Percentiles rank a stretch among this genome's conserved stretches.
Evolutionary conservation across 53 echinoderm and acorn worm genomes (phyloP).

Genomic region (Temnopleurus reevesii): DNA sequence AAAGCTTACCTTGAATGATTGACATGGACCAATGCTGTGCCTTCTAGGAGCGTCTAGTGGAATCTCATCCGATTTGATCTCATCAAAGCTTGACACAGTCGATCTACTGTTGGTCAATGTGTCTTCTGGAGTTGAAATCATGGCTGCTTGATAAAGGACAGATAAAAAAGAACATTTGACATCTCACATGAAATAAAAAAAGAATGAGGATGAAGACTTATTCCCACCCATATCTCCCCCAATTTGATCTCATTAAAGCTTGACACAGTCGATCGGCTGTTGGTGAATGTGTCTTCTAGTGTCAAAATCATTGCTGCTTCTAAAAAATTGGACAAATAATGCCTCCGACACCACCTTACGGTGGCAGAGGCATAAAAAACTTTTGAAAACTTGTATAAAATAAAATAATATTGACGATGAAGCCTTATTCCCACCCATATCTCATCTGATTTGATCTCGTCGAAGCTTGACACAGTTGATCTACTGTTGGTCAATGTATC

Average conservation of each 20-base stretch:
- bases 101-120: conserved; percentile 55
- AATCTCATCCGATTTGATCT: conserved; percentile 59
- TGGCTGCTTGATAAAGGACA: neutral
- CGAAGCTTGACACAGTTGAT: conserved; percentile 68
- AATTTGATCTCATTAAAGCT: too few relatives aligned
- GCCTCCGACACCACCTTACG: too few relatives aligned
- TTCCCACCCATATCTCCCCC: too few relatives aligned
- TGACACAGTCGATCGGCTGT: too few relatives aligned
- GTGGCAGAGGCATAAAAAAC: too few relatives aligned
- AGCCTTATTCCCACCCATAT: too few relatives aligned
- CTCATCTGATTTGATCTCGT: conserved; percentile 60
- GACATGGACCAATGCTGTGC: conserved; percentile 83
- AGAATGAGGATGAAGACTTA: too few relatives aligned
- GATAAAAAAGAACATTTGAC: neutral
- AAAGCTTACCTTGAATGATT: conserved; percentile 53
- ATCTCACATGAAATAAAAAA: too few relatives aligned
- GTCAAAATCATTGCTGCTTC: too few relatives aligned
- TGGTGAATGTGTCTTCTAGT: too few relatives aligned
- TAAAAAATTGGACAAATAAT: too few relatives aligned
- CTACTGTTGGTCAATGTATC: conserved; percentile 46
- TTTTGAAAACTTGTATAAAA: neutral
- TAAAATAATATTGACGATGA: too few relatives aligned
- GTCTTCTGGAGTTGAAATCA: conserved; percentile 20
- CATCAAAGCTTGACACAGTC: conserved; percentile 68
- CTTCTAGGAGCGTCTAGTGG: conserved; percentile 69